Percentiles rank a stretch among this genome's conserved stretches.
Conservation (phyloP, 2,797 vertebrate genomes). For the Malacoraja senta region DNA sequence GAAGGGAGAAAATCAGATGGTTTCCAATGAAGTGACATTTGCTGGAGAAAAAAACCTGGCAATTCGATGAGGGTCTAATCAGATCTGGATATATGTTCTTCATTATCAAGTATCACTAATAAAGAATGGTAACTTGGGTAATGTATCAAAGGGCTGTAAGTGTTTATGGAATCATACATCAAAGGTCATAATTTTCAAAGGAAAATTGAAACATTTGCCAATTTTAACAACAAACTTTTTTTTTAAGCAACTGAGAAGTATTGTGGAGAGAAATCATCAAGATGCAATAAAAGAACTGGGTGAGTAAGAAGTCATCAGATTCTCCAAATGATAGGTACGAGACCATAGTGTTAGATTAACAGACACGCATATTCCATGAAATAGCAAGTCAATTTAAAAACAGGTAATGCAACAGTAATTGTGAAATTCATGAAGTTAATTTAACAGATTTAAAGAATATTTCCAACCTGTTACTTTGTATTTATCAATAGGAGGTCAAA, state of each 20-base stretch:
- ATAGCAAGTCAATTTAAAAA: neutral
- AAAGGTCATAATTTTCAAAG: neutral
- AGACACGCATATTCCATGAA: neutral
- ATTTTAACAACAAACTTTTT: neutral
- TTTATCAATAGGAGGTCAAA: neutral
- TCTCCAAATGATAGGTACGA: too few relatives aligned
- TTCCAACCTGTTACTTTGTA: neutral
- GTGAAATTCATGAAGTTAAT: neutral
- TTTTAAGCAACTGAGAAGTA: conserved; percentile 43
- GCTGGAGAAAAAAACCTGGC: neutral
- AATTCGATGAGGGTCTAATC: neutral
- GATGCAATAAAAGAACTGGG: conserved; percentile 42
- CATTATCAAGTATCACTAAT: neutral
- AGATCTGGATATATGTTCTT: neutral
- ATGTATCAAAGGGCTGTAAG: neutral
- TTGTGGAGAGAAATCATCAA: conserved; percentile 43
- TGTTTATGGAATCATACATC: neutral
- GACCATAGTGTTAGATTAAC: neutral
- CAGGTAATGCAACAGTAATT: neutral
- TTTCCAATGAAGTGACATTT: neutral
- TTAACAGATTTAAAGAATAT: neutral
- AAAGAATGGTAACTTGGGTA: neutral
- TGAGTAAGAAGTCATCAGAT: conserved; percentile 32
- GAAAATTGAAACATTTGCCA: neutral
- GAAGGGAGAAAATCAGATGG: neutral